These are phyloP conservation scores for Cydia fagiglandana DNA, from an alignment of 1,140 invertebrate genomes.

Conservation along the genomic window DNA sequence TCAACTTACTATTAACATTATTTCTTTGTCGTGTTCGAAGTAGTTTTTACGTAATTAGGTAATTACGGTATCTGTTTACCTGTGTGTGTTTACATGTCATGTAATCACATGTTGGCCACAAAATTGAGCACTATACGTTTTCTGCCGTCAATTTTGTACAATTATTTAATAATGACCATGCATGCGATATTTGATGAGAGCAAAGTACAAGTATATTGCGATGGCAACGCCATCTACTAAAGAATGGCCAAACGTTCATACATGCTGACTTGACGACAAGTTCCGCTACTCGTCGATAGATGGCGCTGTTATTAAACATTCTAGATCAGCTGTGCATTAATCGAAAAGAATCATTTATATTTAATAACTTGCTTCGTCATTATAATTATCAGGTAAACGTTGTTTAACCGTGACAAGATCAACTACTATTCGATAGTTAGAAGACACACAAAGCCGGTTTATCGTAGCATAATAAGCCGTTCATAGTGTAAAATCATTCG, in stretches of 20 bases:
- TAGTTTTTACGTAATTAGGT: constrained; percentile 1
- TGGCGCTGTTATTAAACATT: constrained; percentile 38
- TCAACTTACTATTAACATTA: background rate
- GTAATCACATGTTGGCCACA: background rate
- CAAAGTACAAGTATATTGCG: background rate
- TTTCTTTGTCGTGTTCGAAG: background rate
- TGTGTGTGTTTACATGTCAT: background rate
- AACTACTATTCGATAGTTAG: background rate
- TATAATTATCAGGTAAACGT: background rate
- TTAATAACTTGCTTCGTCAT: background rate
- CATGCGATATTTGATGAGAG: background rate
- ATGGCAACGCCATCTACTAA: constrained; percentile 33
- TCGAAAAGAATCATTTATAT: background rate
- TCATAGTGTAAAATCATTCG: constrained; percentile 5
- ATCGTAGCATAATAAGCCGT: constrained; percentile 4
- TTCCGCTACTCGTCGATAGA: constrained; percentile 39
- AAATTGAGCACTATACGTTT: background rate
- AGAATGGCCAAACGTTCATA: background rate
- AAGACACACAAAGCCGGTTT: background rate
- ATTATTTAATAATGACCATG: background rate
- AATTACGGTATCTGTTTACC: background rate
- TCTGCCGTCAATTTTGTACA: background rate
- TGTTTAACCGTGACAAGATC: background rate
- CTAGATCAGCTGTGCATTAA: background rate
- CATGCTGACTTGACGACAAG: background rate